Evolutionary conservation across 2,888 invertebrate species (phyloP), one percentile per base, ranked within the genome.

Genomic region (Dascillus cervinus): DNA sequence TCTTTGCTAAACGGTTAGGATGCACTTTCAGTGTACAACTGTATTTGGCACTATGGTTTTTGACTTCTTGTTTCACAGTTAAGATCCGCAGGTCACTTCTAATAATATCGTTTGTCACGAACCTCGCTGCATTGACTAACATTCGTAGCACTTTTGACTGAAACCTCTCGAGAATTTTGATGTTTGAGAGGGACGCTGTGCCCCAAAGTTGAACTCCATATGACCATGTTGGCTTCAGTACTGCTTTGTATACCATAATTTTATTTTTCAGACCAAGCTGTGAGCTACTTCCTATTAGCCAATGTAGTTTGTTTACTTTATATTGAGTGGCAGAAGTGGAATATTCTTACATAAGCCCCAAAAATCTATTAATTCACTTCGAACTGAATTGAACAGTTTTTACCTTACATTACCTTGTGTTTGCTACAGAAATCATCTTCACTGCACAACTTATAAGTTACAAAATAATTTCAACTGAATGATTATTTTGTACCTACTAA

Each of bases 51-150:
- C 28, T 28, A 28, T 11, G 8, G 28, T 28, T 19, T 19, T 20
- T 17, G 12, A 28, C 20, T 28, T 28, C 28, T 11, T 28, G n/a
- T 13, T 28, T 28, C 19, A 28, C 21, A 28, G 11, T 28, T n/a
- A 5, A n/a, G 12, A 28, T 11, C 13, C 21, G 20, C 11, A 28
- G 13, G 20, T 28, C 28, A 3, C 11, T 28, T 21, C 28, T 28
- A 17, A 28, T 28, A 8, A 20, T 28, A 8, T 28, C 13, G 10
- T 28, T 28, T 4, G 28, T n/a, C n/a, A n/a, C n/a, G n/a, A n/a
- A n/a, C n/a, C n/a, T n/a, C n/a, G n/a, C n/a, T n/a, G n/a, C n/a
- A 12, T 28, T 22, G 21, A 19, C 11, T 21, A 20, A 21, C 11
- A 17, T 19, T 19, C 28, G 17, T 19, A 28, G 21, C 20, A 17